Base-by-base conservation (phyloP, 2,888 invertebrate genomes). In the Drosophila algonquin region DNA sequence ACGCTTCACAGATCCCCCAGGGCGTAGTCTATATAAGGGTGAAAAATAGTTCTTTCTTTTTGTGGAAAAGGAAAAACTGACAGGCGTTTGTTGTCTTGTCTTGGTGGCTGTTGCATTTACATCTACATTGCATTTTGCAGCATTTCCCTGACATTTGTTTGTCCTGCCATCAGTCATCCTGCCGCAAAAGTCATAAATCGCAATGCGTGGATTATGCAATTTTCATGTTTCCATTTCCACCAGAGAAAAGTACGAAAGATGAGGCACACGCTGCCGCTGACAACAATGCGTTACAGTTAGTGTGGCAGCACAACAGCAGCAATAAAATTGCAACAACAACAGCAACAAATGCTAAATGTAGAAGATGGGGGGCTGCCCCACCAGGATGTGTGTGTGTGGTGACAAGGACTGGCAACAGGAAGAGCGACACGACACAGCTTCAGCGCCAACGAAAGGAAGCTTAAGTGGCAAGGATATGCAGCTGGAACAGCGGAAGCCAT, bases 121-220 rank as follows among this genome's bases (percentile, higher is more conserved):
- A 61, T 69, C 51, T 62, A 71, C 69, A 67, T 72, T 62, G 70
- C 69, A 67, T 72, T 80, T 80, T 68, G 21, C 73, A 52, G 70
- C 75, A 74, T 82, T 80, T 88, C 73, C 86, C 80, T 85, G 78
- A 77, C 85, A 85, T 75, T 86, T 84, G 81, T 76, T 89, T 76
- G 80, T 85, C 74, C 77, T 80, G 77, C 80, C 86, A 88, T 88
- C 86, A 88, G 69, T 87, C 89, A 87, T 50, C 51, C 64, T 73
- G 63, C 63, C 65, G 77, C 81, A 75, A 80, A 83, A 90, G 89
- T 88, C 90, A 89, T 90, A 89, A 89, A 89, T 89, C 89, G 90
- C 76, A 87, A 83, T 81, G 90, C 89, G 84, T 86, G 81, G 82
- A 87, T 89, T 88, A 89, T 85, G 87, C 81, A 89, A 88, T 89